Evolutionary conservation across 2,113 vertebrate species (phyloP), one percentile per base, ranked within the genome.

Genomic region (Rhineura floridana): DNA sequence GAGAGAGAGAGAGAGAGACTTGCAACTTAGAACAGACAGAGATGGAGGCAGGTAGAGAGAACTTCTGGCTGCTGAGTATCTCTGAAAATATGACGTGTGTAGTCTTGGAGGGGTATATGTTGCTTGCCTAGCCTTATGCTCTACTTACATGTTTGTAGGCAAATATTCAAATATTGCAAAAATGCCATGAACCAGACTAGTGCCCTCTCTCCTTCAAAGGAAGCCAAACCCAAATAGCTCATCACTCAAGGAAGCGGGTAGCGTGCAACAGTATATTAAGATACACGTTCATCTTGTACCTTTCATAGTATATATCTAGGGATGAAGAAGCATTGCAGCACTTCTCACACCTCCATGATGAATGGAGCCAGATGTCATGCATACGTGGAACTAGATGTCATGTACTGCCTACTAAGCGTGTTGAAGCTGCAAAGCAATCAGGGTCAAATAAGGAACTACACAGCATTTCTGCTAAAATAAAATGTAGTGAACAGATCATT

Each of bases 291-390:
- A 63, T 62, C 48, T 72, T 72, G n/a, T 21, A 28, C 33, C n/a
- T 83, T n/a, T 70, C 11, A 36, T 70, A 12, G 15, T 21, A 12
- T 11, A 25, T 72, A 19, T 39, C 85, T 80, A 52, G 48, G 33
- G 39, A 36, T n/a, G 25, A 70, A 69, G 39, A 42, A 52, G 28
- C 33, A 36, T 44, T 50, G 25, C 19, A 9, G 36, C 30, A 81
- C 72, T 77, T 80, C 36, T 44, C 21, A 55, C 48, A 25, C 5
- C 55, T 25, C 39, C 63, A 42, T 87, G 85, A 70, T 33, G 46
- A 69, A 87, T 70, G 21, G 85, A 80, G 15, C 48, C 36, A 72
- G 86, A 87, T 81, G 33, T 50, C n/a, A n/a, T n/a, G n/a, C n/a
- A 55, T 55, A n/a, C 39, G 36, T 44, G 59, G 76, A 80, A 30